Evolutionary conservation across 2,888 invertebrate species (phyloP).

Genomic region (Agriopis marginaria): DNA sequence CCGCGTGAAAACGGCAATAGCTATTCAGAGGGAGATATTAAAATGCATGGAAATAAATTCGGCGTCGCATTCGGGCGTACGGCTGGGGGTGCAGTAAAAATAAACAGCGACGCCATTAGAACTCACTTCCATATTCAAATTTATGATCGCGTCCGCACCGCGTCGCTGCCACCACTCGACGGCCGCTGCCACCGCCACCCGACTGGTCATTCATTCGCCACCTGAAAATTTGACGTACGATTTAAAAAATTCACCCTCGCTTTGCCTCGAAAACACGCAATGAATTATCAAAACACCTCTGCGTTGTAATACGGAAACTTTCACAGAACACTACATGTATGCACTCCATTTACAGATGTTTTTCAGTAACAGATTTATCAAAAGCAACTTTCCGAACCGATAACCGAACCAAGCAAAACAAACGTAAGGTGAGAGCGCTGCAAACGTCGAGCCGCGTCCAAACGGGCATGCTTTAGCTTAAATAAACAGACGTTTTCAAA

Average conservation of each 20-base stretch:
- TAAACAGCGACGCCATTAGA: slow-evolving; percentile 87
- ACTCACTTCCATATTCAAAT: slow-evolving; percentile 88
- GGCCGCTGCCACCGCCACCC: slow-evolving; percentile 51
- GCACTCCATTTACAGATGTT: slow-evolving; percentile 15
- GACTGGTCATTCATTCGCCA: slow-evolving; percentile 69
- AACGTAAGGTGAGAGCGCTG: slow-evolving; percentile 39
- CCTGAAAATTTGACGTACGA: slow-evolving; percentile 77
- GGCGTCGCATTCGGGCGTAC: slow-evolving; percentile 87
- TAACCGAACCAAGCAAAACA: slow-evolving; percentile 44
- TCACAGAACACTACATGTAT: background rate
- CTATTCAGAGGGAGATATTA: slow-evolving; percentile 86
- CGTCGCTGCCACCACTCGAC: slow-evolving; percentile 47
- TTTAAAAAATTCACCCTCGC: slow-evolving; percentile 77
- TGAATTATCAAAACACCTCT: slow-evolving; percentile 29
- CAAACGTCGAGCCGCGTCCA: slow-evolving; percentile 32
- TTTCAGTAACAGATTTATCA: slow-evolving; percentile 35
- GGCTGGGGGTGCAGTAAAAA: slow-evolving; percentile 86
- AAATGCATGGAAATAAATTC: slow-evolving; percentile 87
- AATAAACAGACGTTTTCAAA: slow-evolving; percentile 85
- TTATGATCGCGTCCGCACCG: slow-evolving; percentile 81
- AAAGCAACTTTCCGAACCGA: slow-evolving; percentile 51
- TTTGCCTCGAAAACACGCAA: slow-evolving; percentile 52
- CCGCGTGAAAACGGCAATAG: slow-evolving; percentile 85
- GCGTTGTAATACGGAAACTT: background rate
- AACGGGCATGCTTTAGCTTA: slow-evolving; percentile 77